Percentiles rank a stretch among this genome's conserved stretches.
Conservation (phyloP, 1,140 invertebrate species). For the Sogatella furcifera region DNA sequence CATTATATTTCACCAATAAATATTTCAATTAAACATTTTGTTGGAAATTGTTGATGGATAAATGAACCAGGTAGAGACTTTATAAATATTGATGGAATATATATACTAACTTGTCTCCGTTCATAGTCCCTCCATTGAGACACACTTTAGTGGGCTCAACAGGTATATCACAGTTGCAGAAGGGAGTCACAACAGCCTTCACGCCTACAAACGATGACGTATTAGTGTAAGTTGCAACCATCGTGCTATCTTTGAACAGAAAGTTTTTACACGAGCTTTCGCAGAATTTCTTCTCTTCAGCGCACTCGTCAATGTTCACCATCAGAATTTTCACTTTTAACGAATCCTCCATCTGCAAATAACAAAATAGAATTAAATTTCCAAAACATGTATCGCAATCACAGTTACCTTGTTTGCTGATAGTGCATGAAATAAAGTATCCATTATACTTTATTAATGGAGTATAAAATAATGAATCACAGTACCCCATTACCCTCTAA, state of each 20-base stretch:
- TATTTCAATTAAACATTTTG: too few species aligned
- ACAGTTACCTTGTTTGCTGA: too few species aligned
- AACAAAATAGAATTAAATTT: neutral
- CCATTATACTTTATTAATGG: too few species aligned
- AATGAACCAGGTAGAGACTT: too few species aligned
- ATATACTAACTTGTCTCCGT: conserved; percentile 41
- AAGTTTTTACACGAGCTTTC: conserved; percentile 60
- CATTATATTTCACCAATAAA: too few species aligned
- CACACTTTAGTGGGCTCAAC: conserved; percentile 38
- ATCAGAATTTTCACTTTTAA: conserved; percentile 63
- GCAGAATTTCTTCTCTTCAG: conserved; percentile 59
- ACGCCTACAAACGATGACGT: conserved; percentile 83
- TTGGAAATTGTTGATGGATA: too few species aligned
- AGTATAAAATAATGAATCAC: too few species aligned
- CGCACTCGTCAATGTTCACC: conserved; percentile 80
- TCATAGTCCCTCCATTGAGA: conserved; percentile 58
- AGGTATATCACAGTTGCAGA: conserved; percentile 52
- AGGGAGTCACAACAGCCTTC: conserved; percentile 60
- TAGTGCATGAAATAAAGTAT: too few species aligned
- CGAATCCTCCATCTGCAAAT: conserved; percentile 47
- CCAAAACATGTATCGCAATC: too few species aligned
- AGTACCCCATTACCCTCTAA: too few species aligned
- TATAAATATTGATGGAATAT: too few species aligned
- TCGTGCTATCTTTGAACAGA: conserved; percentile 56
- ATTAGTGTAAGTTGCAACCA: conserved; percentile 75